A percentile compares a stretch with the other conserved stretches of the same genome.
Evolutionary conservation across 2,797 vertebrate species (phyloP).

Genomic region (Darevskia mixta): DNA sequence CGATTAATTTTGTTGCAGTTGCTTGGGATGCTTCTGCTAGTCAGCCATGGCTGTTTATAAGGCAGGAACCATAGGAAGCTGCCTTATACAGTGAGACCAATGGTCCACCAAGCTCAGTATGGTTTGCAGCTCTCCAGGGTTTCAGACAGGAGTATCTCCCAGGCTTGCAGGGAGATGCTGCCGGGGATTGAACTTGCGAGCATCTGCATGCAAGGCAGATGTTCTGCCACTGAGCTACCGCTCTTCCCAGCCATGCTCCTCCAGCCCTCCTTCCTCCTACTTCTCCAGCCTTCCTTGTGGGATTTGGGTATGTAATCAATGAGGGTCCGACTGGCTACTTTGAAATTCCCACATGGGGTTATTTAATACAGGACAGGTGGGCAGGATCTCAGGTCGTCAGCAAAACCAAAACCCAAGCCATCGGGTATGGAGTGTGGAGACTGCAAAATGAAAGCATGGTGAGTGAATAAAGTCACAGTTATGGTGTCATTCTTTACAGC

Average conservation of each 20-base stretch:
- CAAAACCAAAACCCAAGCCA: not conserved
- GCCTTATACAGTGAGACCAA: not conserved
- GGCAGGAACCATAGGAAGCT: not conserved
- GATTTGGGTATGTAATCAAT: not conserved
- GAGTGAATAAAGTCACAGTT: slow-evolving; percentile 45
- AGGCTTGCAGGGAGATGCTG: too few relatives aligned
- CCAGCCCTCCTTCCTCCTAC: not conserved
- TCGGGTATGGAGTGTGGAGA: too few relatives aligned
- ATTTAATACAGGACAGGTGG: not conserved
- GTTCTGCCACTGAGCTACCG: too few relatives aligned
- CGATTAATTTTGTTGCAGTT: too few relatives aligned
- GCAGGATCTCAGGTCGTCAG: not conserved
- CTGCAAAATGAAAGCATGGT: not conserved
- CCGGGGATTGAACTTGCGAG: too few relatives aligned
- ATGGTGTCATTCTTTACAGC: slow-evolving; percentile 48
- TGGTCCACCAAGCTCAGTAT: not conserved
- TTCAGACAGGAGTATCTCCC: too few relatives aligned
- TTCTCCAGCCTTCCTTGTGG: not conserved
- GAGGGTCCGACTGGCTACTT: not conserved
- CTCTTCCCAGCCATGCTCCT: not conserved
- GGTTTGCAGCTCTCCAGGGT: too few relatives aligned
- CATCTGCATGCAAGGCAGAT: too few relatives aligned
- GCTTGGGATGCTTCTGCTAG: not conserved
- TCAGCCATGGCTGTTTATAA: not conserved
- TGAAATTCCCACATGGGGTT: not conserved